Evolutionary conservation across 1,140 invertebrate genomes (phyloP).

Genomic region (Onthophagus taurus): DNA sequence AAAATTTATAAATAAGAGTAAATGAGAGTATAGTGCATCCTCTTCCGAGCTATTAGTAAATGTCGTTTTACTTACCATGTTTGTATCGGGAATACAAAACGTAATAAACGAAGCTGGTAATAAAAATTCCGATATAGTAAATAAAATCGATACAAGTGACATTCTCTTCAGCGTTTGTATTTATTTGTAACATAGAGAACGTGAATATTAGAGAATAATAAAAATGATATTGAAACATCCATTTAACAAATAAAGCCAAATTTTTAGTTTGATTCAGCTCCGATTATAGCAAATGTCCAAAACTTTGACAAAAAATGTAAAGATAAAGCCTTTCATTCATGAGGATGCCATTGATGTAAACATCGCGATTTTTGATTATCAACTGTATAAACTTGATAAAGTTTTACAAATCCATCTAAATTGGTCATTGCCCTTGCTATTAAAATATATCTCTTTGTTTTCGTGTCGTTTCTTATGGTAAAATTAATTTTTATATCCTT

Average conservation of each 20-base stretch:
- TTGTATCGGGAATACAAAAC: constrained; percentile 77
- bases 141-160: constrained; percentile 50
- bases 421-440: constrained; percentile 83
- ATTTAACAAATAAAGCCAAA: constrained; percentile 60
- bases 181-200: constrained; percentile 62
- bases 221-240: constrained; percentile 71
- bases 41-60: constrained; percentile 36
- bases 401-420: constrained; percentile 79
- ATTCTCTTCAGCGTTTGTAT: constrained; percentile 44
- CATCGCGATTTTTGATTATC: constrained; percentile 58
- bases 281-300: constrained; percentile 91
- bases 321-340: constrained; percentile 73
- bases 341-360: constrained; percentile 85
- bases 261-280: constrained; percentile 69
- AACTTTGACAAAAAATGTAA: constrained; percentile 87
- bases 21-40: too few species aligned
- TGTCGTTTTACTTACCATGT: constrained; percentile 39
- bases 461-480: constrained; percentile 87
- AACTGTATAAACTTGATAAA: constrained; percentile 72
- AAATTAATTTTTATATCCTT: constrained; percentile 53
- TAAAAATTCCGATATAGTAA: constrained; percentile 74
- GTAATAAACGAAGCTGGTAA: constrained; percentile 75
- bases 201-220: constrained; percentile 76
- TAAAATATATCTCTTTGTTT: too few species aligned
- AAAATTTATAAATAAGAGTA: too few species aligned